Base-by-base conservation (phyloP, 30 jellyfish, hydroid and myxozoan genomes). In the Chrysaora quinquecirrha region DNA sequence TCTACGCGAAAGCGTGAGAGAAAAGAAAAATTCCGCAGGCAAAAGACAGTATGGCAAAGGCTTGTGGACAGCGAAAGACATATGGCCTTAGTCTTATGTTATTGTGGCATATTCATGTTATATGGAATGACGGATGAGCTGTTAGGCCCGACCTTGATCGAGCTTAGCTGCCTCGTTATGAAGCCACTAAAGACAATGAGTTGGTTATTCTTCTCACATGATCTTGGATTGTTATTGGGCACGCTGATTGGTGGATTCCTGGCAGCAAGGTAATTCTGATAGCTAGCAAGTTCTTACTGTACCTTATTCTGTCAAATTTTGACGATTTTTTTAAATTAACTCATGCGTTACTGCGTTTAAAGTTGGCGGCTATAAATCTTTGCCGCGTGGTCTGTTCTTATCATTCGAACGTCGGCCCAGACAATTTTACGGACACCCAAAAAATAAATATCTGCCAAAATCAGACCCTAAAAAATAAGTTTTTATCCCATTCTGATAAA, bases 111-210 rank as follows among this genome's bases (percentile, higher is more conserved):
- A 21, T 91, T 91, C 76, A 73, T 86, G 96, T 83, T 91, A 19
- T 91, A 91, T 47, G 98, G 98, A 2, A 91, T 91, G 98, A 75
- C 98, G 21, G 98, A 91, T 65, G 98, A 91, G 54, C 79, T 90
- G 56, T 33, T 90, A 4, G 98, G 98, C 38, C 98, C 98, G 30
- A 91, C 98, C n/a, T 69, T 91, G 71, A 91, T 91, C 49, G 98
- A 91, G 54, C 78, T 91, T 43, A 91, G 98, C 63, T 91, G 98
- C 87, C 89, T 91, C 46, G 95, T 89, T 34, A 58, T 96, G 81
- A 85, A 84, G 65, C 89, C 96, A 24, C 23, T 91, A 64, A 91
- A 84, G 54, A 77, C 96, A 48, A 91, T 91, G 98, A 91, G 98
- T 76, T 91, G 98, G 98, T 70, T 91, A 71, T 91, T 91, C 71